These are phyloP conservation scores for Herpetotheres cachinnans DNA, from an alignment of 2,113 vertebrate genomes.

Conservation along the genomic window DNA sequence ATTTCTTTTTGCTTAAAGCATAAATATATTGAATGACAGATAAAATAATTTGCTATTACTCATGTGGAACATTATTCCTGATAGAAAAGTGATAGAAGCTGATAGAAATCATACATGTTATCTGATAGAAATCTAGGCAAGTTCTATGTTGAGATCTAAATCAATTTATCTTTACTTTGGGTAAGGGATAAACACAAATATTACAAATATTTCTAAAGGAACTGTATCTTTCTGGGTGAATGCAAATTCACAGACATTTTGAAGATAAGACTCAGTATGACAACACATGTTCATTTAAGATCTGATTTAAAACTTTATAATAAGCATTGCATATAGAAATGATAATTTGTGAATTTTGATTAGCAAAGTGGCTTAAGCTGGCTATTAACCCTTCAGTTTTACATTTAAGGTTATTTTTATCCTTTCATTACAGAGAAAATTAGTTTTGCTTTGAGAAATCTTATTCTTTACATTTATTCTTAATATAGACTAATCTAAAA, in stretches of 20 bases:
- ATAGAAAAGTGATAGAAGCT: background rate
- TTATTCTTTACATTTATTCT: background rate
- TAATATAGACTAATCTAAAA: background rate
- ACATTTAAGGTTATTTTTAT: background rate
- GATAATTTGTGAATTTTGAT: background rate
- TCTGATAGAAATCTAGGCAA: background rate
- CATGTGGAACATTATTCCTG: background rate
- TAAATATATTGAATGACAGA: background rate
- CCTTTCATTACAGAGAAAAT: background rate
- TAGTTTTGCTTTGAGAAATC: background rate
- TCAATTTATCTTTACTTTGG: background rate
- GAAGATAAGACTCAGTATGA: background rate
- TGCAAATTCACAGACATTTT: background rate
- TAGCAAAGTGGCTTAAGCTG: background rate
- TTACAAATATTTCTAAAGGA: background rate
- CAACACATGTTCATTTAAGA: background rate
- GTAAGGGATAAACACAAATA: background rate
- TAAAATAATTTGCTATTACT: background rate
- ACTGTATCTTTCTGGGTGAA: background rate
- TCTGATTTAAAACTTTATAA: background rate
- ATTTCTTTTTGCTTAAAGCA: background rate
- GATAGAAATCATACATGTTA: background rate
- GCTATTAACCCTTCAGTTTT: background rate
- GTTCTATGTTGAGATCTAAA: background rate
- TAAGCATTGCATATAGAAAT: background rate